phyloP scores from a whole-genome alignment of 2,888 invertebrate species.

The Drosophila fulvimacula region DNA sequence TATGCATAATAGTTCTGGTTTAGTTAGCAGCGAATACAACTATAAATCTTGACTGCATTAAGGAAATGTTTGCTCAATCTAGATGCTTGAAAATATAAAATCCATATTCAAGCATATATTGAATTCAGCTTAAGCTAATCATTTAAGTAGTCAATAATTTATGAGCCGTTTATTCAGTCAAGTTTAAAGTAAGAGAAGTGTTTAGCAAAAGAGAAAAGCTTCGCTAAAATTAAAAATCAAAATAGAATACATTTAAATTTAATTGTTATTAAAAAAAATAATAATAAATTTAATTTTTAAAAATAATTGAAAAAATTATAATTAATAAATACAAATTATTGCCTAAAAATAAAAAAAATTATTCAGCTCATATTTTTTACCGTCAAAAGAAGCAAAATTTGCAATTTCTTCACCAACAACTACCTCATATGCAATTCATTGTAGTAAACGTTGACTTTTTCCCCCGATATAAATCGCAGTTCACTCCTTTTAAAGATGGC shows the following conservation, averaged over 20 bases:
- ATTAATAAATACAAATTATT: too few species aligned
- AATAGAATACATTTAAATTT: too few species aligned
- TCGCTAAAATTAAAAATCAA: too few species aligned
- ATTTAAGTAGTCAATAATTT: not conserved
- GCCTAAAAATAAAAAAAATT: too few species aligned
- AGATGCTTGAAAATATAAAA: slow-evolving; percentile 1
- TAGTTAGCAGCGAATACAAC: not conserved
- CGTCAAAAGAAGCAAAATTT: not conserved
- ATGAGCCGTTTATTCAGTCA: not conserved
- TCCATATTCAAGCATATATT: not conserved
- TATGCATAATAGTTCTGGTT: slow-evolving; percentile 7
- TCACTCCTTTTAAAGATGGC: slow-evolving; percentile 18
- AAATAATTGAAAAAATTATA: too few species aligned
- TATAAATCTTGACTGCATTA: slow-evolving; percentile 8
- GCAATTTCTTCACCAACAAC: not conserved
- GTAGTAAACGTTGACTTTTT: not conserved
- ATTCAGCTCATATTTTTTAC: too few species aligned
- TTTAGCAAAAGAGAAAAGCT: too few species aligned
- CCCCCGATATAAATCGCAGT: not conserved
- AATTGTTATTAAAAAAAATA: too few species aligned
- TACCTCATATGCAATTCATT: slow-evolving; percentile 4
- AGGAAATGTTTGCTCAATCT: slow-evolving; percentile 2
- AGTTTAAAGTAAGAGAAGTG: not conserved
- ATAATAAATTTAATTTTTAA: too few species aligned
- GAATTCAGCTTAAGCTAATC: not conserved